Conservation (phyloP, 2,797 vertebrate species). For the Gymnodraco acuticeps region DNA sequence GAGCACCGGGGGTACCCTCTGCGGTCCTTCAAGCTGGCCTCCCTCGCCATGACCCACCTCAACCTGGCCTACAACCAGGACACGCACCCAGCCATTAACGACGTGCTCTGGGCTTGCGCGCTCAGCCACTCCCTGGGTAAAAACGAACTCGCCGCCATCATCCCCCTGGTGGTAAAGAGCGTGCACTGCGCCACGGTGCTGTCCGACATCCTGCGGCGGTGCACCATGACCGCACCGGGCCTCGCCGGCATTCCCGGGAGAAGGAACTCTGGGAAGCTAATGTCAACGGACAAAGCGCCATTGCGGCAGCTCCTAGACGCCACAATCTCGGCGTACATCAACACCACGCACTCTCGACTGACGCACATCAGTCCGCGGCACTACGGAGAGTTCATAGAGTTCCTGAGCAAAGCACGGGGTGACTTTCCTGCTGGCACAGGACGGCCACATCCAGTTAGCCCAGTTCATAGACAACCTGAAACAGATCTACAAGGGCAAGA, state of each 20-base stretch:
- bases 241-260: conserved; percentile 95
- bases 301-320: conserved; percentile 96
- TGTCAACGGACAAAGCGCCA: conserved; percentile 99
- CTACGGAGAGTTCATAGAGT: conserved; percentile 98
- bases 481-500: conserved; percentile 99
- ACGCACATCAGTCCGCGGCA: conserved; percentile 99
- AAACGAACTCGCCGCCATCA: conserved; percentile 96
- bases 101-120: conserved; percentile 98
- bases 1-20: conserved; percentile 98
- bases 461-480: conserved; percentile 99
- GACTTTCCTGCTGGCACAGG: conserved; percentile 96
- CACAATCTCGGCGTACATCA: conserved; percentile 97
- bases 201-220: conserved; percentile 96
- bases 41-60: conserved; percentile 97
- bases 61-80: conserved; percentile 99
- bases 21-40: conserved; percentile 96
- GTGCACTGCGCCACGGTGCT: conserved; percentile 99
- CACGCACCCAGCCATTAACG: conserved; percentile 97
- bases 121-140: conserved; percentile 98
- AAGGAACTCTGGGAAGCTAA: conserved; percentile 97
- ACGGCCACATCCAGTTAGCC: conserved; percentile 97
- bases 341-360: conserved; percentile 97
- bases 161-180: conserved; percentile 97
- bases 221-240: conserved; percentile 96
- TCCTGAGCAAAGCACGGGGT: conserved; percentile 97